Conservation (phyloP, 2,888 invertebrate species). For the Gymnocheta viridis region DNA sequence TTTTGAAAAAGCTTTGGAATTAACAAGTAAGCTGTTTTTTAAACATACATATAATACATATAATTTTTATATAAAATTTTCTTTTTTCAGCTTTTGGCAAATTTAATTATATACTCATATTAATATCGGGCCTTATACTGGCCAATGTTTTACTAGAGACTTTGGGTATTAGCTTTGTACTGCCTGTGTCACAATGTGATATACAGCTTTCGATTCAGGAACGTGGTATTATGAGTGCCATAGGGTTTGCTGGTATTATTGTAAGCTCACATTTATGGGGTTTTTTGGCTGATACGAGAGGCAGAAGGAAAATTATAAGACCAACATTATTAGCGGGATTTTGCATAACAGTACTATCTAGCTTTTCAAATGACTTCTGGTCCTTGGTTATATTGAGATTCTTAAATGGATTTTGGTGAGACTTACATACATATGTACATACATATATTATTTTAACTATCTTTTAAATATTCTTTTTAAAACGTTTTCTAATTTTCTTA, state of each 20-base stretch:
- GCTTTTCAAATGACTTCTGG: slow-evolving; percentile 82
- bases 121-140: slow-evolving; percentile 83
- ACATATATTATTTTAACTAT: background rate
- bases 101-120: slow-evolving; percentile 83
- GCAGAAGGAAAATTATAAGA: slow-evolving; percentile 82
- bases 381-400: slow-evolving; percentile 83
- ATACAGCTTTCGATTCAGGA: slow-evolving; percentile 79
- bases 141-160: slow-evolving; percentile 82
- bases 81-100: slow-evolving; percentile 82
- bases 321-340: slow-evolving; percentile 82
- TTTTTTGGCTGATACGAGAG: slow-evolving; percentile 83
- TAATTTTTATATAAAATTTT: background rate
- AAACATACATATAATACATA: background rate
- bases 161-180: slow-evolving; percentile 83
- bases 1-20: slow-evolving; percentile 73
- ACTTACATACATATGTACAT: background rate
- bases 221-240: slow-evolving; percentile 81
- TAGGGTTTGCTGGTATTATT: slow-evolving; percentile 82
- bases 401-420: slow-evolving; percentile 84
- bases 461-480: background rate
- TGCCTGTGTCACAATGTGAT: slow-evolving; percentile 83
- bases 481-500: slow-evolving; percentile 22
- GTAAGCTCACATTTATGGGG: slow-evolving; percentile 84
- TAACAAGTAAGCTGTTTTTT: slow-evolving; percentile 72
- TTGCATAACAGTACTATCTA: slow-evolving; percentile 82